These are phyloP conservation scores for Corythornis madagascariensis DNA, from an alignment of 2,113 vertebrate genomes.

Conservation along the genomic window DNA sequence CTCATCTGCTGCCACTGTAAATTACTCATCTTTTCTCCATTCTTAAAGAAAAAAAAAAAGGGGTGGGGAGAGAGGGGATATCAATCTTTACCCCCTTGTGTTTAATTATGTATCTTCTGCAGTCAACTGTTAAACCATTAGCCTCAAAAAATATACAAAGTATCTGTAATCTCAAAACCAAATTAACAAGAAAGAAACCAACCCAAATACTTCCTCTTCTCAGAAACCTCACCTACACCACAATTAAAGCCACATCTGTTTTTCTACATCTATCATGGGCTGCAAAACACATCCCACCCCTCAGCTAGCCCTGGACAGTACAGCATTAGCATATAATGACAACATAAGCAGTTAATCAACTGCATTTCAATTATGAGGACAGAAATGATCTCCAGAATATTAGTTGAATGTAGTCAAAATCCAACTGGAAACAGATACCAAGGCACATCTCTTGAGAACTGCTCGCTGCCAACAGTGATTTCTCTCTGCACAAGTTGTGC, in stretches of 20 bases:
- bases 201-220: background rate
- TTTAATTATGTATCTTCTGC: background rate
- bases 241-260: background rate
- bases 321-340: background rate
- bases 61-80: too few species aligned
- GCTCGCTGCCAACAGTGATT: background rate
- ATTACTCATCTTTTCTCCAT: background rate
- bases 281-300: accelerated
- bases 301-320: background rate
- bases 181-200: background rate
- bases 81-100: background rate
- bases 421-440: background rate
- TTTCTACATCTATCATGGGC: background rate
- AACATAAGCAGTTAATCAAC: background rate
- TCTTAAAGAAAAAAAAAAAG: background rate
- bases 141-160: background rate
- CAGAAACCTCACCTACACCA: background rate
- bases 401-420: background rate
- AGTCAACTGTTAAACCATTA: background rate
- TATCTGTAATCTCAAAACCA: background rate
- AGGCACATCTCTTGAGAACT: background rate
- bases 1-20: background rate
- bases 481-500: background rate
- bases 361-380: background rate
- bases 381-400: background rate